These are phyloP conservation scores for Podilymbus podiceps DNA, from an alignment of 2,113 vertebrate genomes.

Conservation along the genomic window DNA sequence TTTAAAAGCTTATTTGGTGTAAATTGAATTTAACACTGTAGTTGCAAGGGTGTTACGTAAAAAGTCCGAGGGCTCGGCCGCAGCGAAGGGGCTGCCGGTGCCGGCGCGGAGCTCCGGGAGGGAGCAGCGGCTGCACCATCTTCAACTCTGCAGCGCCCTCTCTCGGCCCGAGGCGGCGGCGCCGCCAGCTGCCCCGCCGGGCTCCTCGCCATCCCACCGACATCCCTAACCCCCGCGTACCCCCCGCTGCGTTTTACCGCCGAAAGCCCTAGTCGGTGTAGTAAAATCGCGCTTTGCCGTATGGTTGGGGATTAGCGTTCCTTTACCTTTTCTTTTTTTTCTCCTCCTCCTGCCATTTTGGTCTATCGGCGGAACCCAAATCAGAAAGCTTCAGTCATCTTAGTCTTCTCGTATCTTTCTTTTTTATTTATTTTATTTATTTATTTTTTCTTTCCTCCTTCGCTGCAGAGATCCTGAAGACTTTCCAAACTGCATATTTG, in stretches of 20 bases:
- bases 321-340: background rate
- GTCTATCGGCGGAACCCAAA: background rate
- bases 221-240: too few species aligned
- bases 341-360: background rate
- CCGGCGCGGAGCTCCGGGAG: background rate
- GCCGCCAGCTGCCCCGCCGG: background rate
- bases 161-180: conserved; percentile 54
- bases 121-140: conserved; percentile 25
- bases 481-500: conserved; percentile 36
- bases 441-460: background rate
- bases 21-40: conserved; percentile 42
- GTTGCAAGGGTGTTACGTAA: conserved; percentile 44
- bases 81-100: background rate
- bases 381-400: background rate
- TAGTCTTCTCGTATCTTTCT: background rate
- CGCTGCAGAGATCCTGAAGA: conserved; percentile 16
- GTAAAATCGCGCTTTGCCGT: background rate
- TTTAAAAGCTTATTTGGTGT: conserved; percentile 54
- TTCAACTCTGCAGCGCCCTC: conserved; percentile 77
- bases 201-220: background rate
- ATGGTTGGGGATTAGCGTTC: background rate
- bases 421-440: too few species aligned
- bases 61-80: conserved; percentile 22
- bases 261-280: background rate
- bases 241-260: background rate